A percentile compares a stretch with the other conserved stretches of the same genome.
Evolutionary conservation across 2,113 vertebrate species (phyloP).

Genomic region (Nycticryphes semicollaris): DNA sequence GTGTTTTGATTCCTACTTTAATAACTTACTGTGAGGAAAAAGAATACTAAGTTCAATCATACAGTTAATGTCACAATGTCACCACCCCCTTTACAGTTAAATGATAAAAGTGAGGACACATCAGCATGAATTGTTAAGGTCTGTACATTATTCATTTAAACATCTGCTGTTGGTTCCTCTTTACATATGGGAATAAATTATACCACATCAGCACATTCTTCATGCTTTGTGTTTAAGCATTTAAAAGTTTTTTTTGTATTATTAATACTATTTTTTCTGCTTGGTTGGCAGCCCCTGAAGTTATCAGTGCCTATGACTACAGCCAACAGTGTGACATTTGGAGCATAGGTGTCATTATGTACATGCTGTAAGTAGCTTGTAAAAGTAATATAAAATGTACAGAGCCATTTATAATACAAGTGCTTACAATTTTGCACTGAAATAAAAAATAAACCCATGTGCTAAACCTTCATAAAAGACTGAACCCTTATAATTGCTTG

Average conservation of each 20-base stretch:
- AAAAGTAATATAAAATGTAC: slow-evolving; percentile 65
- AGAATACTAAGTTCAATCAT: slow-evolving; percentile 36
- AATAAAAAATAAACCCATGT: background rate
- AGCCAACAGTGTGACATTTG: slow-evolving; percentile 89
- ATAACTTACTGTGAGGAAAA: slow-evolving; percentile 30
- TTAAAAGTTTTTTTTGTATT: slow-evolving; percentile 75
- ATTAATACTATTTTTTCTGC: slow-evolving; percentile 79
- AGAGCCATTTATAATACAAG: slow-evolving; percentile 42
- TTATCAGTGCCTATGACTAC: slow-evolving; percentile 86
- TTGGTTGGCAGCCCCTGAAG: slow-evolving; percentile 87
- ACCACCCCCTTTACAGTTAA: slow-evolving; percentile 47
- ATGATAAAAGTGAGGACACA: slow-evolving; percentile 55
- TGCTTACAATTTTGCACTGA: slow-evolving; percentile 12
- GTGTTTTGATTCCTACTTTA: slow-evolving; percentile 47
- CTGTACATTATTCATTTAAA: slow-evolving; percentile 80
- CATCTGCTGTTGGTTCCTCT: slow-evolving; percentile 75
- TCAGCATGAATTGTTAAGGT: slow-evolving; percentile 70
- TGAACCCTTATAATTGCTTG: background rate
- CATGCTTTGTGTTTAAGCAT: slow-evolving; percentile 75
- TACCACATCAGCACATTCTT: slow-evolving; percentile 74
- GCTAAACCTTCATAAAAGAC: background rate
- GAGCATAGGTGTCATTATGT: slow-evolving; percentile 94
- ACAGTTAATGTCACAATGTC: slow-evolving; percentile 25
- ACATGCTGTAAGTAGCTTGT: slow-evolving; percentile 86
- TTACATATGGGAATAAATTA: slow-evolving; percentile 75